Percentiles rank a stretch among this genome's conserved stretches.
Evolutionary conservation across 2,797 vertebrate genomes (phyloP).

Genomic region (Lemur catta): DNA sequence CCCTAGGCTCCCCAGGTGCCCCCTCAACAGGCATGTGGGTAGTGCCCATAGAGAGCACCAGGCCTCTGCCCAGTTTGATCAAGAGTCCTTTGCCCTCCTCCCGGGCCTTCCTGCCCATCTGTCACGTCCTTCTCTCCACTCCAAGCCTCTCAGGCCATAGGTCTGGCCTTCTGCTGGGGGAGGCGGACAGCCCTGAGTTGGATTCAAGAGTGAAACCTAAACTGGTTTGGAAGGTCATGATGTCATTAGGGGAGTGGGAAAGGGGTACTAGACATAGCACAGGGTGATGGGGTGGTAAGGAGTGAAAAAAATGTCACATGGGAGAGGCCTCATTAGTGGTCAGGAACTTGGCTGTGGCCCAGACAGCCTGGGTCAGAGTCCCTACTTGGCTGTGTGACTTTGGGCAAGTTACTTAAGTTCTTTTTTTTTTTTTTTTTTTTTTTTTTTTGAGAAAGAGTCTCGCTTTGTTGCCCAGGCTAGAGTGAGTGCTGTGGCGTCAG

Average conservation of each 20-base stretch:
- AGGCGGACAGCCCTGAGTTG: rapidly evolving
- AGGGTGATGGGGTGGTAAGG: rapidly evolving
- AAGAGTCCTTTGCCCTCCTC: not conserved
- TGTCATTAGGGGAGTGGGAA: not conserved
- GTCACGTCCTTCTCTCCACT: not conserved
- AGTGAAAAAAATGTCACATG: not conserved
- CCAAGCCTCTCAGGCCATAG: not conserved
- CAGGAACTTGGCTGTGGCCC: not conserved
- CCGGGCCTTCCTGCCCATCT: not conserved
- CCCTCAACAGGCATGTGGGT: not conserved
- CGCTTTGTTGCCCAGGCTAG: no score
- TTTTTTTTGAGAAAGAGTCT: no score
- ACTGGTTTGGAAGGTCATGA: not conserved
- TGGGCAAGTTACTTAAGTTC: not conserved
- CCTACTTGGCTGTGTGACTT: not conserved
- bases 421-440: no score
- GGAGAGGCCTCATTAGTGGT: not conserved
- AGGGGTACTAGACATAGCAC: rapidly evolving
- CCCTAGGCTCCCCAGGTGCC: not conserved
- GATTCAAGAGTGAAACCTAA: not conserved
- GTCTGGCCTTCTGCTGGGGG: not conserved
- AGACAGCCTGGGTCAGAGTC: not conserved
- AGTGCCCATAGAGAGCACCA: not conserved
- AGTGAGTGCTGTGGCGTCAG: no score
- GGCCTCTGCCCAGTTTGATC: not conserved